Base-by-base conservation (phyloP, 2,888 invertebrate species). In the Augochlorella aurata region DNA sequence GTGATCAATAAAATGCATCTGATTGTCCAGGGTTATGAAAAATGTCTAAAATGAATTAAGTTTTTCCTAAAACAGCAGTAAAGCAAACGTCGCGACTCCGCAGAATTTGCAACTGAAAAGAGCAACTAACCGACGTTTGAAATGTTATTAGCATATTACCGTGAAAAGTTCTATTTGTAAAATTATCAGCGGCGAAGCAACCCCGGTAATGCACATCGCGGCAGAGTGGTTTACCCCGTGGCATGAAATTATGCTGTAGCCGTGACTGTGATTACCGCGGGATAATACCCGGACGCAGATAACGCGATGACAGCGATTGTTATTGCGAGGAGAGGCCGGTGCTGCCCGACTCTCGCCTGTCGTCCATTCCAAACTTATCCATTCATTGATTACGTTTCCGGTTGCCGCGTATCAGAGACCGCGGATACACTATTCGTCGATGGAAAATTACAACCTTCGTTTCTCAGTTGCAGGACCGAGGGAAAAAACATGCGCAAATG, bases 241-340 rank as follows among this genome's bases (percentile, higher is more conserved):
- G 65, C 78, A 82, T 84, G 84, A 78, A 84, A 79, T 82, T 72
- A 79, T 54, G 77, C 71, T 83, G 80, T 69, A 82, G 85, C 82
- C 85, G 81, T 74, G 81, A 66, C 67, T 74, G 67, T 81, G 85
- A 87, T 87, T 87, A 85, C 80, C 79, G 76, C 47, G 66, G 81
- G 82, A 84, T 87, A 87, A 87, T 87, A 82, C 77, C 73, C 65
- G 72, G 16, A 77, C 78, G 77, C 67, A 66, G 80, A 81, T 87
- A 87, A 85, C 81, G 70, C 81, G 81, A 83, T 84, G 87, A 87
- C 87, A 82, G 66, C 79, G 79, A 82, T 80, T 85, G 84, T 87
- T 87, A 87, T 87, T 87, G 78, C 80, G 81, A 81, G 78, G 84
- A 85, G 81, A 78, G 85, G 81, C 80, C 84, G 84, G 78, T 73